A percentile compares a stretch with the other conserved stretches of the same genome.
phyloP scores from a whole-genome alignment of 2,113 vertebrate species.

The chimpanzee (Pan troglodytes) region NHGRI_mPanTro3-v2.1_pri NC_072417.2:86337501-86338000 shows the following conservation, averaged over 20 bases:
- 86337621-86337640: background rate
- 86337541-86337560: fast-evolving
- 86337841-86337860: fast-evolving
- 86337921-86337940: background rate
- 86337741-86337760: background rate
- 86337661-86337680: background rate
- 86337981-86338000: too few species aligned
- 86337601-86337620: fast-evolving
- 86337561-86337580: background rate
- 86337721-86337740: fast-evolving
- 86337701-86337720: background rate
- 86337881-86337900: background rate
- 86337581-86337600: fast-evolving
- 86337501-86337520: background rate
- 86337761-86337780: fast-evolving
- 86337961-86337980: background rate
- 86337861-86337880: background rate
- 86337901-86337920: background rate
- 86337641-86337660: too few species aligned
- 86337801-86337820: background rate
- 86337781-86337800: background rate
- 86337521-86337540: background rate
- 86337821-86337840: background rate
- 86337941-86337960: background rate
- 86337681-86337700: fast-evolving